These are phyloP conservation scores for Mesembrinibis cayennensis DNA, from an alignment of 2,113 vertebrate species.

Conservation along the genomic window DNA sequence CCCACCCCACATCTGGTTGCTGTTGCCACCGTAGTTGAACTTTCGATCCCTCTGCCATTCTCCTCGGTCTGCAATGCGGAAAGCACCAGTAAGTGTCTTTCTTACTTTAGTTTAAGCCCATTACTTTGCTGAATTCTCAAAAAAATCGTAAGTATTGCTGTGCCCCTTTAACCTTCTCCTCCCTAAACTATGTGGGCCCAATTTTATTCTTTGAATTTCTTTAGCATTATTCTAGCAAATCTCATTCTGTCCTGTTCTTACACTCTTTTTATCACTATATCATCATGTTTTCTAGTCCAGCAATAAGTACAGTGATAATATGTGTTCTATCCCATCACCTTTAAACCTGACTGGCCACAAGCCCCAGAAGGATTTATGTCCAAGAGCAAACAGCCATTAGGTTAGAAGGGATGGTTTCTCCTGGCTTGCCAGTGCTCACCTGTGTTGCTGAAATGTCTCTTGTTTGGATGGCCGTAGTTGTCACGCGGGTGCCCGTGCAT, in stretches of 20 bases:
- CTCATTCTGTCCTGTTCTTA: background rate
- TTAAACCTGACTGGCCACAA: background rate
- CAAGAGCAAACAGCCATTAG: background rate
- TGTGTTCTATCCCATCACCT: background rate
- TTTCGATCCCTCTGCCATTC: constrained; percentile 96
- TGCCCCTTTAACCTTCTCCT: background rate
- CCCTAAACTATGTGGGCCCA: rapidly evolving
- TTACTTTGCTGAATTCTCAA: background rate
- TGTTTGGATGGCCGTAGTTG: constrained; percentile 81
- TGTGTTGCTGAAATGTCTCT: constrained; percentile 88
- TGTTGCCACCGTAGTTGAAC: constrained; percentile 86
- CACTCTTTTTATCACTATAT: background rate
- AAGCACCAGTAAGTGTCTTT: background rate
- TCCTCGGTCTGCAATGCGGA: constrained; percentile 80
- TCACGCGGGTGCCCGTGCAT: constrained; percentile 90
- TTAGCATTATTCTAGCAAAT: background rate
- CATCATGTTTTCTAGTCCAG: background rate
- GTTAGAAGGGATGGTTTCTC: background rate
- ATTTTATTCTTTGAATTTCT: background rate
- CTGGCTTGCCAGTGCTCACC: constrained; percentile 67
- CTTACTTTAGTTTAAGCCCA: background rate
- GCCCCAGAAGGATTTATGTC: background rate
- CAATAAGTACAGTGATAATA: background rate
- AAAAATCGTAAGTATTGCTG: background rate
- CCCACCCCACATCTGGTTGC: constrained; percentile 85